Evolutionary conservation across 1,140 invertebrate genomes (phyloP), one percentile per base, ranked within the genome.

Genomic region (Neodiprion lecontei): DNA sequence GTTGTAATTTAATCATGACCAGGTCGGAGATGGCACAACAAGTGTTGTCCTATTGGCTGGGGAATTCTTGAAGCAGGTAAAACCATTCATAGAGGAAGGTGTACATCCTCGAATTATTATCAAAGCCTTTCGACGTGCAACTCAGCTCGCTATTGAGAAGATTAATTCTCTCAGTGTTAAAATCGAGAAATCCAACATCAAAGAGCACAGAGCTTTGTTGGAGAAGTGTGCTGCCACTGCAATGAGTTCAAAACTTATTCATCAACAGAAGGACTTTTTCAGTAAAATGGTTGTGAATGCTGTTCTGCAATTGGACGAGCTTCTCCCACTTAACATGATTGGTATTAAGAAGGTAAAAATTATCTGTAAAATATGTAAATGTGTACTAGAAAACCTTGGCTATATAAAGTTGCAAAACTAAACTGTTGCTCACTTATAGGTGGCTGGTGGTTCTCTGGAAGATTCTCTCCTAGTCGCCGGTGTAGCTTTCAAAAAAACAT

Each of bases 401-500:
- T 47, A 14, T 1, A 10, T 7, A 49, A 71, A 71, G 12, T 48
- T 40, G 12, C 70, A 49, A 71, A 50, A 7, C 12, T 9, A 61
- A 61, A 61, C 28, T 40, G 53, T 61, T 9, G 53, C 4, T 12
- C 53, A 61, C 74, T 17, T 70, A 48, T 72, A 88, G 87, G 79
- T 89, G 9, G 81, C 93, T n/a, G 98, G 98, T 71, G 98, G 98
- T 76, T 95, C 95, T 7, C 85, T 99, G 10, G 96, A 98, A 91
- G 98, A 99, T 84, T 99, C 98, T 0, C 88, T 94, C 77, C 89
- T 99, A 3, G 93, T 99, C 1, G 90, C 93, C 77, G 99, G 99
- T 69, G 98, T 99, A 10, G 98, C 98, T 0, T 99, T 99, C 86
- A 99, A 99, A 88, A 99, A 99, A 89, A 99, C 98, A 0, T 99